phyloP scores from a whole-genome alignment of 2,888 invertebrate genomes.

The Neocrepidodera transversa region DNA sequence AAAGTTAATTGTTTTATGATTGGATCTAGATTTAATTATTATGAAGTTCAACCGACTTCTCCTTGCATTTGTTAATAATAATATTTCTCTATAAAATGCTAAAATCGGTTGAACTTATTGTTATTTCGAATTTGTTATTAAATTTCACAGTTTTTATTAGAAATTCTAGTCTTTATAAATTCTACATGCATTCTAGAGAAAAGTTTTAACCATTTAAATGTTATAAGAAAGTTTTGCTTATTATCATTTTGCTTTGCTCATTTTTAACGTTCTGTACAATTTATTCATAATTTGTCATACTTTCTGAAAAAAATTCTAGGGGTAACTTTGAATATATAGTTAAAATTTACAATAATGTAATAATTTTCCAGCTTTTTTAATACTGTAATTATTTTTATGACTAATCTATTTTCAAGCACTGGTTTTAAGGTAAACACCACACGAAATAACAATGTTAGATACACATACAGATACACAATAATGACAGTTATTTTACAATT shows the following conservation, averaged over 20 bases:
- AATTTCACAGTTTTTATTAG: conserved; percentile 5
- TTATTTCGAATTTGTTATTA: background rate
- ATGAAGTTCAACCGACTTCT: conserved; percentile 4
- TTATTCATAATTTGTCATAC: background rate
- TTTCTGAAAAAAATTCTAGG: too few relatives aligned
- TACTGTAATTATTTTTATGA: conserved; percentile 5
- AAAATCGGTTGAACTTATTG: conserved; percentile 4
- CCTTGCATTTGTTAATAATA: background rate
- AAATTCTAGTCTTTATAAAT: background rate
- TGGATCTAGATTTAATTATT: background rate
- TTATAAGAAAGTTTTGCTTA: background rate
- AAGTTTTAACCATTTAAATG: background rate
- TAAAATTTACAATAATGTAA: conserved; percentile 7
- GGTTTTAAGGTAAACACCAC: conserved; percentile 11
- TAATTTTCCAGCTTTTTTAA: conserved; percentile 3
- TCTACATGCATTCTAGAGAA: background rate
- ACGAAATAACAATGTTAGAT: conserved; percentile 9
- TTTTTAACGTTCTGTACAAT: background rate
- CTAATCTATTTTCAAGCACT: conserved; percentile 13
- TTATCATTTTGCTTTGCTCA: background rate
- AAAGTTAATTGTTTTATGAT: conserved; percentile 20
- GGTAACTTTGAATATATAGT: too few relatives aligned
- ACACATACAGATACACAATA: too few relatives aligned
- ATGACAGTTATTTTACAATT: too few relatives aligned
- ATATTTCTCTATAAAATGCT: background rate